Conservation (phyloP, 2,888 invertebrate genomes). For the Scelioninae gen. 1 region DNA sequence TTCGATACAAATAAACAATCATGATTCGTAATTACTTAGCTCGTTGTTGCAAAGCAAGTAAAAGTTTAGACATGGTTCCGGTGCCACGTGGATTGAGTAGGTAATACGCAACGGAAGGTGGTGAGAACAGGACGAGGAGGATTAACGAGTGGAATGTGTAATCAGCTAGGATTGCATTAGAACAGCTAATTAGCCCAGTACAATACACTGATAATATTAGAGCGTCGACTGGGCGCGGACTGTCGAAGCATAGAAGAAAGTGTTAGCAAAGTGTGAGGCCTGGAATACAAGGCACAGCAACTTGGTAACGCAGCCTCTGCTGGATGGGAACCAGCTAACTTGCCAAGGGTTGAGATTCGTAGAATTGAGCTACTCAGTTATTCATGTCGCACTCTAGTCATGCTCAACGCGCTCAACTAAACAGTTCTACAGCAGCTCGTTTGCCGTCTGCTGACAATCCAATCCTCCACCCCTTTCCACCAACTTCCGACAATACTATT, state of each 20-base stretch:
- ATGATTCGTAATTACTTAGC: constrained; percentile 71
- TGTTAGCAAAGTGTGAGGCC: constrained; percentile 69
- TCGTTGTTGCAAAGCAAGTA: constrained; percentile 57
- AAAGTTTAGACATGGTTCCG: constrained; percentile 60
- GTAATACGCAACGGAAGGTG: constrained; percentile 61
- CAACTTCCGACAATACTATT: constrained; percentile 53
- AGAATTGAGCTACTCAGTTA: constrained; percentile 82
- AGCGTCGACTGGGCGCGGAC: constrained; percentile 74
- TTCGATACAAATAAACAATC: constrained; percentile 68
- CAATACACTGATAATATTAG: constrained; percentile 84
- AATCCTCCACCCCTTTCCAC: constrained; percentile 54
- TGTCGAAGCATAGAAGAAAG: constrained; percentile 73
- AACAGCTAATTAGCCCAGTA: constrained; percentile 83
- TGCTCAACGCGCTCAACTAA: constrained; percentile 80
- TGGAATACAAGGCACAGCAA: constrained; percentile 57
- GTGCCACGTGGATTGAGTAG: constrained; percentile 72
- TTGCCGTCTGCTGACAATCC: constrained; percentile 72
- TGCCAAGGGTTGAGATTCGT: constrained; percentile 70
- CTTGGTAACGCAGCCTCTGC: constrained; percentile 40
- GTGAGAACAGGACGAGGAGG: constrained; percentile 71
- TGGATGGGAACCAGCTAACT: constrained; percentile 56
- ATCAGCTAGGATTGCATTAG: constrained; percentile 83
- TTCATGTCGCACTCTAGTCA: constrained; percentile 83
- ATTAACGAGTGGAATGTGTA: constrained; percentile 82
- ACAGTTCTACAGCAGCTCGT: constrained; percentile 78